Base-by-base conservation (phyloP, 2,888 invertebrate species). In the Lochmaea crataegi region DNA sequence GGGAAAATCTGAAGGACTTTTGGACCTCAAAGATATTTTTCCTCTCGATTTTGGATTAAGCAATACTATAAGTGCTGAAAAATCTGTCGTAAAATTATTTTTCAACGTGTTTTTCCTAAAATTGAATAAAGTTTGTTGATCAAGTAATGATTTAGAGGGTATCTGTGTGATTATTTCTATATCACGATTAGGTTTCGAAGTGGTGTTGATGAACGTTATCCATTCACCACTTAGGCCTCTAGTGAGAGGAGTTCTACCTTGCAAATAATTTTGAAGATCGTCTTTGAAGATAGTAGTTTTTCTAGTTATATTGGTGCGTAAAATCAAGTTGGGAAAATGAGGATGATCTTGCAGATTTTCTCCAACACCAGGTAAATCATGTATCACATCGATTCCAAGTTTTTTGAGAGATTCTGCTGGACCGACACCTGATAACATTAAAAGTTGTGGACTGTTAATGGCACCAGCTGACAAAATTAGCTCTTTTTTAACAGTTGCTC, bases 401-500 rank as follows among this genome's bases (percentile, higher is more conserved):
- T 71, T 53, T 18, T 32, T n/a, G 5, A 76, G 38, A 38, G 73
- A 61, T 2, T 57, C n/a, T 26, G 48, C 63, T 12, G 73, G 73
- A n/a, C 76, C 76, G 6, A 76, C 68, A 26, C 76, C 76, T n/a
- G 75, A 75, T 18, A 76, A 56, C 42, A 75, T 41, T 7, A 76
- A 70, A 11, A 76, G 32, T 56, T 76, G 73, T 7, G 76, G 76
- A 4, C 66, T 65, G 26, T 71, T 63, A 1, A 75, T 51, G 4
- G 70, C 42, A 9, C 91, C 91, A 26, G 88, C 86, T 48, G 91
- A 91, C 6, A 91, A 75, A 67, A 92, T 90, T 0, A 92, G 89
- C 86, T 92, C 92, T 83, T 90, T 91, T 48, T 83, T 87, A 1
- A 89, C 84, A 80, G 92, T 92, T 0, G 89, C 87, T n/a, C 92